Percentiles rank a stretch among this genome's conserved stretches.
phyloP scores from a whole-genome alignment of 2,888 invertebrate genomes.

The Barypeithes pellucidus region DNA sequence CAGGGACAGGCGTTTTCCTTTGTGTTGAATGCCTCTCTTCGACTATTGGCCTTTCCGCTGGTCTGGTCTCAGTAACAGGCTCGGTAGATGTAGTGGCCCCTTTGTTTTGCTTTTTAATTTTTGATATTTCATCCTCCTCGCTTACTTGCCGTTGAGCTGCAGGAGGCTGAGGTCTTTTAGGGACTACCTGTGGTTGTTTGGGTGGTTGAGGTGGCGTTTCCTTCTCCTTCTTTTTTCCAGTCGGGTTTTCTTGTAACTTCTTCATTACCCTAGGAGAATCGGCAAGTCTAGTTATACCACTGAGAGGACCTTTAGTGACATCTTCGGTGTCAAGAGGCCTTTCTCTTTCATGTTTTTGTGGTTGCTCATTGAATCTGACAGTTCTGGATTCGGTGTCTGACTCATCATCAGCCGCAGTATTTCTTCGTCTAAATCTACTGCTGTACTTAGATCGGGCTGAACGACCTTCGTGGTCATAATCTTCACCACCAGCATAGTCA shows the following conservation, averaged over 20 bases:
- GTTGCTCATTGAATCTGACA: conserved; percentile 79
- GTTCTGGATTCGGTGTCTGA: conserved; percentile 82
- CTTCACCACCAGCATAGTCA: conserved; percentile 76
- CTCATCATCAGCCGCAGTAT: conserved; percentile 80
- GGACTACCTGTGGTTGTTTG: conserved; percentile 73
- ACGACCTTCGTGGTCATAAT: conserved; percentile 79
- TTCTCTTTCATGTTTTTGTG: conserved; percentile 77
- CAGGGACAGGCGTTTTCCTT: conserved; percentile 80
- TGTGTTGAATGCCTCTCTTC: conserved; percentile 73
- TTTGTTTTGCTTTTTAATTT: conserved; percentile 91
- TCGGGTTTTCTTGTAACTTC: conserved; percentile 85
- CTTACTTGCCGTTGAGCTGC: conserved; percentile 86
- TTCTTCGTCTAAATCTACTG: conserved; percentile 71
- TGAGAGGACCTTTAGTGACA: conserved; percentile 87
- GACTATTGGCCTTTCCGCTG: conserved; percentile 69
- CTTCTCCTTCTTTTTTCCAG: conserved; percentile 85
- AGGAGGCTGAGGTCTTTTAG: conserved; percentile 71
- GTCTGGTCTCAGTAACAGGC: conserved; percentile 74
- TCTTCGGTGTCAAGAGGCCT: conserved; percentile 91
- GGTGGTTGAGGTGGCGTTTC: conserved; percentile 74
- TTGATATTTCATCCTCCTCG: conserved; percentile 92
- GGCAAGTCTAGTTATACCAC: conserved; percentile 89
- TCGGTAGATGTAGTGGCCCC: conserved; percentile 76
- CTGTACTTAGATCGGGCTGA: conserved; percentile 81
- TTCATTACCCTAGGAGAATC: conserved; percentile 94